These are phyloP conservation scores for Scatophagus argus DNA, from an alignment of 2,113 vertebrate genomes.

Conservation along the genomic window DNA sequence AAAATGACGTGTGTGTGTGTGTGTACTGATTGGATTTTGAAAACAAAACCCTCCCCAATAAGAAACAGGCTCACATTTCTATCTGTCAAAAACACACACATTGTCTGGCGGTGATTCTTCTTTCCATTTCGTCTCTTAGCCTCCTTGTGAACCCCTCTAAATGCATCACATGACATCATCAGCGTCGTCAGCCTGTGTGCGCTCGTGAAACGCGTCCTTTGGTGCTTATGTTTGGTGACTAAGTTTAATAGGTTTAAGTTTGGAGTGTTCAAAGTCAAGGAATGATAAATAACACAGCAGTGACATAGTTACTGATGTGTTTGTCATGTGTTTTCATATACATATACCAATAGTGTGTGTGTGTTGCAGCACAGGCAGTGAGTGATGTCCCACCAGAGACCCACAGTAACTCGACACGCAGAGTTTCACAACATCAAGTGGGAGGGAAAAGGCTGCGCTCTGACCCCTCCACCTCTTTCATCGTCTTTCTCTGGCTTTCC, in stretches of 20 bases:
- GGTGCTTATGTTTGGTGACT: background rate
- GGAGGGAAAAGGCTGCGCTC: constrained; percentile 22
- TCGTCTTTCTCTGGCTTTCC: constrained; percentile 5
- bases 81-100: background rate
- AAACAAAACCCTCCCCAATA: background rate
- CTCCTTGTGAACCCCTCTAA: constrained; percentile 18
- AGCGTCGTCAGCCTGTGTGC: constrained; percentile 40
- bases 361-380: constrained; percentile 15
- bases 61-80: background rate
- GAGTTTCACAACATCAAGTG: constrained; percentile 64
- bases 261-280: background rate
- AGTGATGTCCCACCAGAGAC: constrained; percentile 37
- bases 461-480: constrained; percentile 36
- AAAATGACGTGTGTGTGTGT: no score
- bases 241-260: no score
- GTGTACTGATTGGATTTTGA: background rate
- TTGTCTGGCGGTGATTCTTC: background rate
- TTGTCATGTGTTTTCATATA: constrained; percentile 1
- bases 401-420: constrained; percentile 65
- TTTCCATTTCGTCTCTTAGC: constrained; percentile 5
- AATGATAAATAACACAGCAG: background rate
- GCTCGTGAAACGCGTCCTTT: background rate
- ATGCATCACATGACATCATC: constrained; percentile 54
- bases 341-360: background rate
- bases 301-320: background rate